Base-by-base conservation (phyloP, 2,797 vertebrate genomes). In the Etheostoma nigrum region DNA sequence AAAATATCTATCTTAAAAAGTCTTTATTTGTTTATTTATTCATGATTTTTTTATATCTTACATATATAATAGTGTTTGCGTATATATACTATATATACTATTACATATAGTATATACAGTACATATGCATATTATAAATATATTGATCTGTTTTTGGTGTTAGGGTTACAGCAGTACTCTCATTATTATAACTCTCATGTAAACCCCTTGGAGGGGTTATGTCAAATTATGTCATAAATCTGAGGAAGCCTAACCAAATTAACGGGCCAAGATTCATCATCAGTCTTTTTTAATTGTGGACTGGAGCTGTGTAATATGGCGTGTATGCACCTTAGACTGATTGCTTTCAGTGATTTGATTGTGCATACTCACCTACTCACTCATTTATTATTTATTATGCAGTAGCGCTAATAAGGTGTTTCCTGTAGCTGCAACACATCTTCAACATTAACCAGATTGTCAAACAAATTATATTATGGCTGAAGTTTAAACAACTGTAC, bases 221-320 rank as follows among this genome's bases (percentile, higher is more conserved):
- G 72, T 81, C 54, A 79, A 71, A 86, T 83, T 77, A 79, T 85
- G 61, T 86, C 82, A 83, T 89, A 78, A 86, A 87, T 88, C 88
- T 81, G 65, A 78, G 45, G 83, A 82, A 57, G 36, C 66, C 73
- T 57, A 86, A 90, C 72, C 71, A 57, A 85, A 90, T 87, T 80
- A 88, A 75, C 65, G 68, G 74, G 63, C 60, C 75, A 48, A 66
- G 57, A 76, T 74, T 81, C 62, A 84, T 85, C 86, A 87, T 86
- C 75, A 57, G 42, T 83, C 84, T 81, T 78, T 40, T 78, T 66
- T 77, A 88, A 88, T 84, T 79, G 75, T 62, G 63, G 65, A 79
- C 62, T 73, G 74, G 74, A 84, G 83, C 74, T 45, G 72, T 58
- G 76, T 85, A 75, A 89, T 77, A 61, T 82, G 71, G 27, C 45